Conservation (phyloP, 2,113 vertebrate species). For the Circaetus gallicus region DNA sequence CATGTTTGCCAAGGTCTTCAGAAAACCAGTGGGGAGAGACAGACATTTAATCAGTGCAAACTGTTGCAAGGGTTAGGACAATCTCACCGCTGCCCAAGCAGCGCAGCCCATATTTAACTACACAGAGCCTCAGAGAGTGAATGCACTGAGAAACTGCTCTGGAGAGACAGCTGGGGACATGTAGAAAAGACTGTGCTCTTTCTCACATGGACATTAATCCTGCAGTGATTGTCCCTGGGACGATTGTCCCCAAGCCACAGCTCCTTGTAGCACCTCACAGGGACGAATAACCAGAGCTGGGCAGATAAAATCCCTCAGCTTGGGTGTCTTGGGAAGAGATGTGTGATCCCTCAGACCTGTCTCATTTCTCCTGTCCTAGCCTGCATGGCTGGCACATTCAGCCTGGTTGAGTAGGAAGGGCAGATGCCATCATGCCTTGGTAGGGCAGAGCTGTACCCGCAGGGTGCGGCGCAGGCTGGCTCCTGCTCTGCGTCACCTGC, state of each 20-base stretch:
- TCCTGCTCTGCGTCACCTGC: not conserved
- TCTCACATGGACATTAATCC: not conserved
- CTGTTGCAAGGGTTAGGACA: not conserved
- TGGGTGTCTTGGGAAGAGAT: not conserved
- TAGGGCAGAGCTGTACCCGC: not conserved
- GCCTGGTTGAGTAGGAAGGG: not conserved
- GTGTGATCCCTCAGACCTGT: not conserved
- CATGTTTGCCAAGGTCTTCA: not conserved
- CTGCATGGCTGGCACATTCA: not conserved
- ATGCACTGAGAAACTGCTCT: not conserved
- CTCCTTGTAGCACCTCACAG: not conserved
- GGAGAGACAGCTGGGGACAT: rapidly evolving
- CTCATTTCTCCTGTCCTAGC: not conserved
- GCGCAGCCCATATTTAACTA: not conserved
- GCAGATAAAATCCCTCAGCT: not conserved
- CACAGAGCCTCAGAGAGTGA: not conserved
- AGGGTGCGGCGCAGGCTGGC: not conserved
- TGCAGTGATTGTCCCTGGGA: not conserved
- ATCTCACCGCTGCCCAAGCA: not conserved
- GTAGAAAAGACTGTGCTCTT: not conserved
- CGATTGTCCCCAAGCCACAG: not conserved
- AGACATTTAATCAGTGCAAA: not conserved
- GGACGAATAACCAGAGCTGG: not conserved
- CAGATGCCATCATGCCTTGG: rapidly evolving
- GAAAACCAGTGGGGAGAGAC: not conserved